A percentile compares a stretch with the other conserved stretches of the same genome.
Conservation (phyloP, 2,888 invertebrate species). For the Cordilura impudica region DNA sequence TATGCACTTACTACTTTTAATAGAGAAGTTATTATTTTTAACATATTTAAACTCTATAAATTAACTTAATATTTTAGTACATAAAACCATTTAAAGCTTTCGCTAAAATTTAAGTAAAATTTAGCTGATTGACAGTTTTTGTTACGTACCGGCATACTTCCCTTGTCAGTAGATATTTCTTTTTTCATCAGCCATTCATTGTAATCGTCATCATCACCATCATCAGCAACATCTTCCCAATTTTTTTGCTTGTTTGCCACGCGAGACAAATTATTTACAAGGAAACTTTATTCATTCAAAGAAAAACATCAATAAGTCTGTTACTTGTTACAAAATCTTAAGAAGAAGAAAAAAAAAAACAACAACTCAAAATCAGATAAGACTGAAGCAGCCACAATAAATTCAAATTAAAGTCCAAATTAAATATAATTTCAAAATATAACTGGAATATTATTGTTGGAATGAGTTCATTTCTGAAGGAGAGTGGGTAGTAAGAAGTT, state of each 20-base stretch:
- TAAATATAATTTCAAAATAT: not conserved
- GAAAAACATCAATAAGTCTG: not conserved
- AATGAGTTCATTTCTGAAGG: not conserved
- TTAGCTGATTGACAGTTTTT: too few species aligned
- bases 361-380: too few species aligned
- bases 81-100: too few species aligned
- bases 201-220: not conserved
- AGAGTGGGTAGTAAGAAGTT: not conserved
- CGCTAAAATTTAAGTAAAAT: too few species aligned
- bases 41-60: too few species aligned
- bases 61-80: too few species aligned
- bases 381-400: not conserved
- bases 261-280: slow-evolving; percentile 5
- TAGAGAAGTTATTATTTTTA: too few species aligned
- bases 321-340: not conserved
- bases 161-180: not conserved
- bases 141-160: not conserved
- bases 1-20: too few species aligned
- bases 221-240: not conserved
- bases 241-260: not conserved
- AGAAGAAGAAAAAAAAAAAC: too few species aligned
- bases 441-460: not conserved
- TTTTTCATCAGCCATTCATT: too few species aligned
- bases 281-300: not conserved
- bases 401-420: not conserved